phyloP scores from a whole-genome alignment of 2,888 invertebrate genomes.

The Leucophenga maculata region DNA sequence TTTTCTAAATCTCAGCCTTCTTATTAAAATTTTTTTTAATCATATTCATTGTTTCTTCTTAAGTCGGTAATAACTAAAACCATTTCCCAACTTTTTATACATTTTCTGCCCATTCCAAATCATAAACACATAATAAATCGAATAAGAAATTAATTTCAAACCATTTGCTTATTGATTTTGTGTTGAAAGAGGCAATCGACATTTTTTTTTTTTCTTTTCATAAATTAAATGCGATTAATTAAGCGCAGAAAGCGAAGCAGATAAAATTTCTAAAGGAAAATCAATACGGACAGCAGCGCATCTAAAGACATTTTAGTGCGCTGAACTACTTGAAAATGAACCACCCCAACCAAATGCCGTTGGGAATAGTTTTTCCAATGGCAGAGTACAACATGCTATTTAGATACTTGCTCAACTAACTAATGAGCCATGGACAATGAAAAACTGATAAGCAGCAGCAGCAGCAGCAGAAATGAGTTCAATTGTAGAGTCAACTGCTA shows the following conservation, averaged over 20 bases:
- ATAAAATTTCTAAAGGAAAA: not conserved
- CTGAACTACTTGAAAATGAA: not conserved
- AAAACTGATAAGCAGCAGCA: conserved; percentile 18
- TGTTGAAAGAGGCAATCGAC: conserved; percentile 30
- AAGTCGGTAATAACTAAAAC: no score
- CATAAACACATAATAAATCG: not conserved
- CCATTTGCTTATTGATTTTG: conserved; percentile 38
- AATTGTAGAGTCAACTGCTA: conserved; percentile 9
- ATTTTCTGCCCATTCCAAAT: no score
- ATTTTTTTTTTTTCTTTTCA: conserved; percentile 23
- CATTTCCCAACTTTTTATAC: no score
- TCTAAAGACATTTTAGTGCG: not conserved
- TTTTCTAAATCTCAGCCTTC: no score
- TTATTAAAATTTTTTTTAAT: no score
- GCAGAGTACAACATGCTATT: not conserved
- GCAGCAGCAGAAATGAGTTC: conserved; percentile 19
- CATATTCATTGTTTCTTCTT: no score
- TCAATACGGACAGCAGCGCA: conserved; percentile 15
- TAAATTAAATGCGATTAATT: conserved; percentile 23
- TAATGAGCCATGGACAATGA: conserved; percentile 26
- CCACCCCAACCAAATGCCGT: not conserved
- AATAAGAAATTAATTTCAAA: conserved; percentile 10
- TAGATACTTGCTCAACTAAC: not conserved
- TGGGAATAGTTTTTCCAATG: conserved; percentile 8
- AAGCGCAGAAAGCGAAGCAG: conserved; percentile 3